These are phyloP conservation scores for Zelostemma sp. DNA, from an alignment of 1,140 invertebrate genomes.

Conservation along the genomic window DNA sequence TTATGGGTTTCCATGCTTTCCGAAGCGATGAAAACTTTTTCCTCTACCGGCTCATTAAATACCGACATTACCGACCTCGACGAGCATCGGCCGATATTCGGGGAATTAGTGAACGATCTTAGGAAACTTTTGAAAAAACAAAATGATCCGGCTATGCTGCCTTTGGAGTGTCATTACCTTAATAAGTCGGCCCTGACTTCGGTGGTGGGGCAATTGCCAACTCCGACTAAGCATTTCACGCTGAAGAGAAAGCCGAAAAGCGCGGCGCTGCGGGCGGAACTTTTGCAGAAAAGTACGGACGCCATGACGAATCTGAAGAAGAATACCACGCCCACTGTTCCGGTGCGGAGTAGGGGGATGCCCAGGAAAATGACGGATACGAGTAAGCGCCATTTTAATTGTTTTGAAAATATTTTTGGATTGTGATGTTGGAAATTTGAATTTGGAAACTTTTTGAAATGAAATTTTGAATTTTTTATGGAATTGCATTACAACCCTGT, in stretches of 20 bases:
- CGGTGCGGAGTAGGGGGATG: constrained; percentile 92
- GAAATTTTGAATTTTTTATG: too few species aligned
- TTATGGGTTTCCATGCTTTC: constrained; percentile 97
- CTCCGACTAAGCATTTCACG: constrained; percentile 90
- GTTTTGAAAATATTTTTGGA: too few species aligned
- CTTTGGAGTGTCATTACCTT: constrained; percentile 95
- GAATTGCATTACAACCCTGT: too few species aligned
- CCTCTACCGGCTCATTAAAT: constrained; percentile 88
- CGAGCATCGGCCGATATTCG: constrained; percentile 90
- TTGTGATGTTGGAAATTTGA: too few species aligned
- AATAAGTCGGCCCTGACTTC: constrained; percentile 93
- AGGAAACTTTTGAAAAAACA: constrained; percentile 88
- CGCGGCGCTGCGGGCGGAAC: constrained; percentile 87
- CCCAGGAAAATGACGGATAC: constrained; percentile 97
- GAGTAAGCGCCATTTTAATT: constrained; percentile 75
- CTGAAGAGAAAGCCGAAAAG: constrained; percentile 97
- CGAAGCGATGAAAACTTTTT: constrained; percentile 94
- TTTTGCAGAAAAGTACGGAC: constrained; percentile 92
- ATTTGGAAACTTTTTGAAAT: too few species aligned
- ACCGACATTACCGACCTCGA: constrained; percentile 87
- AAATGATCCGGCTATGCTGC: constrained; percentile 88
- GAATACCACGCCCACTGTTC: constrained; percentile 87
- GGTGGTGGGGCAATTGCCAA: constrained; percentile 78
- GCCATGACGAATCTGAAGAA: constrained; percentile 91
- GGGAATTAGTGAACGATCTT: constrained; percentile 90